A percentile compares a stretch with the other conserved stretches of the same genome.
phyloP scores from a whole-genome alignment of 2,797 vertebrate species.

The Pelobates cultripes region DNA sequence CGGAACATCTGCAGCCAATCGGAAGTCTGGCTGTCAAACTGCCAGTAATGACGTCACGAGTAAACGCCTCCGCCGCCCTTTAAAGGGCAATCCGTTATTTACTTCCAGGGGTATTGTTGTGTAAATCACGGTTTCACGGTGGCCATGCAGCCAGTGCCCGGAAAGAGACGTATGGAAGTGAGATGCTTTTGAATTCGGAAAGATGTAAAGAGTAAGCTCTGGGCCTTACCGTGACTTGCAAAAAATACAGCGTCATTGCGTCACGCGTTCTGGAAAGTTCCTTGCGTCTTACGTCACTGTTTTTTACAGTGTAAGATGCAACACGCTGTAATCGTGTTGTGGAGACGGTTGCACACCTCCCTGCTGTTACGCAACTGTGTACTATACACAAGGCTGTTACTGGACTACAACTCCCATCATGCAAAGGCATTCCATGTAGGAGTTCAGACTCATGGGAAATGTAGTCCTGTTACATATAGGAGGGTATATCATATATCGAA shows the following conservation, averaged over 20 bases:
- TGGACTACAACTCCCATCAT: no score
- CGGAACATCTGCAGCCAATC: constrained; percentile 32
- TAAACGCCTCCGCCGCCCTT: background rate
- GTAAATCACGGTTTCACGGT: background rate
- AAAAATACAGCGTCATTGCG: constrained; percentile 36
- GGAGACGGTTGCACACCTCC: no score
- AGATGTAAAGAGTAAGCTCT: background rate
- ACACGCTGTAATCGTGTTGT: background rate
- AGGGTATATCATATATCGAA: no score
- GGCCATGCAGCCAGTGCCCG: background rate
- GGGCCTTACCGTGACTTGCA: constrained; percentile 49
- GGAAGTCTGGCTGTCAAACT: background rate
- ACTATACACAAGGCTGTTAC: no score
- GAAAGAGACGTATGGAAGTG: no score
- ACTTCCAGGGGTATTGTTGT: background rate
- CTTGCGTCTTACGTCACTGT: background rate
- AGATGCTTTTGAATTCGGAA: background rate
- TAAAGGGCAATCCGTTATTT: background rate
- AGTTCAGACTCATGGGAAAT: no score
- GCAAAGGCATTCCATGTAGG: no score
- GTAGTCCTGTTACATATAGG: no score
- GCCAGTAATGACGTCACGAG: constrained; percentile 28
- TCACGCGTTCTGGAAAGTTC: constrained; percentile 51
- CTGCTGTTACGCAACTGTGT: no score
- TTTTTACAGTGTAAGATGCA: background rate